A percentile compares a stretch with the other conserved stretches of the same genome.
These are phyloP conservation scores for Ploceus nigricollis DNA, from an alignment of 2,113 vertebrate genomes.

Conservation along the genomic window DNA sequence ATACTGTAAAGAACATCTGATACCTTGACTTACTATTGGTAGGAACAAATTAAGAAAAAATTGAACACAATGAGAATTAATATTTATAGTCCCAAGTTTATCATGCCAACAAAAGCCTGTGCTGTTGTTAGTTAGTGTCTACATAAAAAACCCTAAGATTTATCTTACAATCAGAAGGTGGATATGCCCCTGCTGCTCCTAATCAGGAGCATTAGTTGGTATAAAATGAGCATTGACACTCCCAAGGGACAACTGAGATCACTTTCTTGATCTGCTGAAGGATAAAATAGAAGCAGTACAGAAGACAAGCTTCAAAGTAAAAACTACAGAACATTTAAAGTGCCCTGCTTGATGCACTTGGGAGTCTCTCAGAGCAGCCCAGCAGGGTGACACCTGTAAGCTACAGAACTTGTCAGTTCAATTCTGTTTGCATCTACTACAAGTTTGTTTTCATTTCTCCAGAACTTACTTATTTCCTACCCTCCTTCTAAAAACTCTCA, in stretches of 20 bases:
- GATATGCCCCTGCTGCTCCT: neutral
- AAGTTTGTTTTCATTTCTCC: neutral
- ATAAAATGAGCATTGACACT: neutral
- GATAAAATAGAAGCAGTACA: neutral
- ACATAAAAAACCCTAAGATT: neutral
- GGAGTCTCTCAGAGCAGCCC: neutral
- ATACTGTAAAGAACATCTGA: neutral
- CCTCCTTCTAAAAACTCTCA: neutral
- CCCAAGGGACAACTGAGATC: neutral
- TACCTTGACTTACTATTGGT: neutral
- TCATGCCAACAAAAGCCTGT: neutral
- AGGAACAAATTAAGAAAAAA: neutral
- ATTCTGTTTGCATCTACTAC: neutral
- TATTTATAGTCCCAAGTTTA: neutral
- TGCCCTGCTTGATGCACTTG: neutral
- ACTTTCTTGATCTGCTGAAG: neutral
- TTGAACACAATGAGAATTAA: neutral
- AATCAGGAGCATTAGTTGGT: neutral
- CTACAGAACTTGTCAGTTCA: rapidly evolving
- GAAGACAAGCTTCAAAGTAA: neutral
- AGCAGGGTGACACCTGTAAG: neutral
- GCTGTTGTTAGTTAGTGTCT: neutral
- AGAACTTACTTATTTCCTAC: neutral
- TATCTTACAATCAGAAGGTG: neutral
- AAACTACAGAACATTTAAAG: neutral